Evolutionary conservation across 2,888 invertebrate species (phyloP), one percentile per base, ranked within the genome.

Genomic region (Drosophila ustulata): DNA sequence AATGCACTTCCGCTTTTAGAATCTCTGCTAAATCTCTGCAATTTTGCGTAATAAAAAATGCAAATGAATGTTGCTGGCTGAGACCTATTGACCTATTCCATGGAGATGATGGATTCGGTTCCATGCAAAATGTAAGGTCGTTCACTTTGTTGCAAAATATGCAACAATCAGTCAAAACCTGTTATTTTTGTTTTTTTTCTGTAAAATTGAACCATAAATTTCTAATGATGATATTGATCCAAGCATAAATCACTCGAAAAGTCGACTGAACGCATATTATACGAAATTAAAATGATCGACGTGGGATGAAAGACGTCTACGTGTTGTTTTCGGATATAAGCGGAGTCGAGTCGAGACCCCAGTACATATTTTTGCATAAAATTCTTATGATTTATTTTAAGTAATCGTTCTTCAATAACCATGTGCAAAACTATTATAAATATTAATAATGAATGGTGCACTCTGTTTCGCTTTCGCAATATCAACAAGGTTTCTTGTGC

Each of bases 141-240:
- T 47, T 65, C 65, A 57, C 51, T 43, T 62, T 61, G 55, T 52
- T 65, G 70, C 67, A 64, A 67, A 45, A 62, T 78, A 64, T 66
- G 39, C 49, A 43, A 23, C 66, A 50, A 25, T 34, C 49, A 23
- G 46, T 30, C 41, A 30, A 66, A 79, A 76, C 80, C 76, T 66
- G 80, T 71, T 79, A 76, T 79, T 73, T 75, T 46, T 64, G 64
- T 56, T 64, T 66, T 66, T 61, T 67, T 68, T 65, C 53, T 76
- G 71, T 69, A 76, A 76, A 74, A 67, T 55, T 67, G 13, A 62
- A 57, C 73, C 75, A 79, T 78, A 78, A 78, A 78, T 79, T 79
- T 79, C 75, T 79, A 78, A 78, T 75, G 79, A 71, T 73, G 74
- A 79, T 79, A 79, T 79, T 76, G 79, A 79, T 76, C 80, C 76